These are phyloP conservation scores for Dorcus hopei DNA, from an alignment of 2,888 invertebrate species.

Conservation along the genomic window DNA sequence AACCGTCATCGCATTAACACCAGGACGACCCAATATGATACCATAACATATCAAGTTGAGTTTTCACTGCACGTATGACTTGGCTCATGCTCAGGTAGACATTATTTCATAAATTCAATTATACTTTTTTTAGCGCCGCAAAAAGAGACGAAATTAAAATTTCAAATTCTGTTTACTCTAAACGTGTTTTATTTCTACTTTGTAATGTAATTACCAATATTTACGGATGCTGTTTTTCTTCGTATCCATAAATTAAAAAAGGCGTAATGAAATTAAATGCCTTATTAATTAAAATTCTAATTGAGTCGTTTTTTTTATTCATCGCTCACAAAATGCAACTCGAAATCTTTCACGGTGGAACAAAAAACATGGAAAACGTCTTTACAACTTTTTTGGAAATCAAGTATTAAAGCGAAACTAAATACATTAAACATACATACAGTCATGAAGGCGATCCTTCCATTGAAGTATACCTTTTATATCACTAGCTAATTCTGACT, in stretches of 20 bases:
- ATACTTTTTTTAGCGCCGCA: slow-evolving; percentile 7
- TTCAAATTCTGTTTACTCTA: slow-evolving; percentile 10
- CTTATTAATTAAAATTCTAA: not conserved
- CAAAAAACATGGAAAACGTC: too few species aligned
- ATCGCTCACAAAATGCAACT: too few species aligned
- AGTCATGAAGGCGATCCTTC: too few species aligned
- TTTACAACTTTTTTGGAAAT: too few species aligned
- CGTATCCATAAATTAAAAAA: not conserved
- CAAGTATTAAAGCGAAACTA: too few species aligned
- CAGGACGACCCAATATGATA: slow-evolving; percentile 21
- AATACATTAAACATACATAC: too few species aligned
- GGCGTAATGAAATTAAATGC: not conserved
- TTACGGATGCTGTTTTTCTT: not conserved
- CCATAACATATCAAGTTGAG: slow-evolving; percentile 20
- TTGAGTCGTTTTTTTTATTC: too few species aligned
- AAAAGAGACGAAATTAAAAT: slow-evolving; percentile 5
- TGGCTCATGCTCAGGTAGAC: slow-evolving; percentile 11
- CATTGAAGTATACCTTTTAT: too few species aligned
- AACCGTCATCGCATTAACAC: slow-evolving; percentile 29
- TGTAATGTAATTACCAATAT: not conserved
- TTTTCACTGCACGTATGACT: slow-evolving; percentile 10
- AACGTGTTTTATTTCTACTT: not conserved
- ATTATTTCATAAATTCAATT: slow-evolving; percentile 21
- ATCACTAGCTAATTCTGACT: too few species aligned
- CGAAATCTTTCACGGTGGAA: too few species aligned